Conservation (phyloP, 2,888 invertebrate species). For the Tiliacea aurago region DNA sequence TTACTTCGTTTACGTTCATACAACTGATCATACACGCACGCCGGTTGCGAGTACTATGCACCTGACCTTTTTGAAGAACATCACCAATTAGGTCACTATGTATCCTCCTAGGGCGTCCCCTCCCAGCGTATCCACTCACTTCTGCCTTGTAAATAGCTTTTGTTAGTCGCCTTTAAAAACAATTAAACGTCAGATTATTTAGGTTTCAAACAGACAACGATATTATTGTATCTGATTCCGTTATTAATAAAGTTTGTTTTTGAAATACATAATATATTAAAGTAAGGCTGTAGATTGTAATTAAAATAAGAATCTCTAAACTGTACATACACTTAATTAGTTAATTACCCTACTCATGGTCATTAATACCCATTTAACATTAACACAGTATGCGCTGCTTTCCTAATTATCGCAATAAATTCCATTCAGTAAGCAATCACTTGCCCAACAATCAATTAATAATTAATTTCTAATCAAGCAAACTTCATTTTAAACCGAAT, state of each 20-base stretch:
- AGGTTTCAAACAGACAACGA: background rate
- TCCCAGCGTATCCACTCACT: too few species aligned
- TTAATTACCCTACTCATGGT: slow-evolving; percentile 1
- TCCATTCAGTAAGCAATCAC: slow-evolving; percentile 33
- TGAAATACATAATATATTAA: background rate
- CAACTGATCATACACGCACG: too few species aligned
- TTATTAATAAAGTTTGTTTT: background rate
- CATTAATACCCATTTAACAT: slow-evolving; percentile 12
- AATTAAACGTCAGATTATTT: background rate
- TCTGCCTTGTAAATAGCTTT: too few species aligned
- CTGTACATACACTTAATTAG: background rate
- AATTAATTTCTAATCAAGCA: slow-evolving; percentile 27
- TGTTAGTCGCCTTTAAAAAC: too few species aligned
- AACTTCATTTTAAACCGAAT: slow-evolving; percentile 57
- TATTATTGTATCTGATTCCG: background rate
- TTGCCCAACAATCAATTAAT: slow-evolving; percentile 44
- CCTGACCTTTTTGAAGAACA: too few species aligned
- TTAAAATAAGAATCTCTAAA: too few species aligned
- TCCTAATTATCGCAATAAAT: slow-evolving; percentile 44
- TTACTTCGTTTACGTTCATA: too few species aligned
- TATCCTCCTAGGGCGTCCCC: too few species aligned
- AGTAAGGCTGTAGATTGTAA: too few species aligned
- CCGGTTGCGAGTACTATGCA: too few species aligned
- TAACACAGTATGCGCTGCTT: slow-evolving; percentile 9
- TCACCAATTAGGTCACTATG: too few species aligned